phyloP scores from a whole-genome alignment of 2,113 vertebrate species.

The Epinephelus lanceolatus region DNA sequence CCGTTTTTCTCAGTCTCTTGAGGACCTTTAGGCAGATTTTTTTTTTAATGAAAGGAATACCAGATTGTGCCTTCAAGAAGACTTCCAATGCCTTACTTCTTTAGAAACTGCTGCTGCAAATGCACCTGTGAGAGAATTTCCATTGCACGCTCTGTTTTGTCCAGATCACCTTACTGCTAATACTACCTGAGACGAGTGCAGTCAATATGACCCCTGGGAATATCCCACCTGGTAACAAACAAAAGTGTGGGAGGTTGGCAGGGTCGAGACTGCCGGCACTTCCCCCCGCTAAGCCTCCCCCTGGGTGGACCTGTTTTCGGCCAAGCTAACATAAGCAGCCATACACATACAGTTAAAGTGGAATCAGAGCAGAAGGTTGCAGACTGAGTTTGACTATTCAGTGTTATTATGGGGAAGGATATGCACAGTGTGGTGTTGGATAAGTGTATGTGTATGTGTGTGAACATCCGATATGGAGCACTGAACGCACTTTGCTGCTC shows the following conservation, averaged over 20 bases:
- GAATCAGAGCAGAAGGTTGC: slow-evolving; percentile 12
- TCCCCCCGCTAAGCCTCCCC: neutral
- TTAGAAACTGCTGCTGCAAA: neutral
- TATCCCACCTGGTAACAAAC: slow-evolving; percentile 59
- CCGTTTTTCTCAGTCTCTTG: neutral
- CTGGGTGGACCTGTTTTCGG: slow-evolving; percentile 6
- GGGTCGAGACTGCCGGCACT: neutral
- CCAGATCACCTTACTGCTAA: slow-evolving; percentile 42
- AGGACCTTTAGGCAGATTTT: neutral
- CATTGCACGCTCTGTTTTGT: slow-evolving; percentile 10
- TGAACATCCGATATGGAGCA: slow-evolving; percentile 28
- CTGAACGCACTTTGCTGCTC: slow-evolving; percentile 48
- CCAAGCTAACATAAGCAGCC: slow-evolving; percentile 39
- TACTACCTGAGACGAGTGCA: slow-evolving; percentile 1
- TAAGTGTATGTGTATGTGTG: neutral
- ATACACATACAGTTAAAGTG: slow-evolving; percentile 4
- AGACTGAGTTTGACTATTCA: neutral
- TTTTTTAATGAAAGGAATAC: neutral
- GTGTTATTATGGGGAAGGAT: neutral
- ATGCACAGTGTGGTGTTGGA: neutral
- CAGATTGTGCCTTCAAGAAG: neutral
- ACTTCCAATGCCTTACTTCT: neutral
- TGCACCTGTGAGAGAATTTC: slow-evolving; percentile 26
- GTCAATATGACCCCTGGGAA: slow-evolving; percentile 57
- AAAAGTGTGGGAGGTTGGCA: slow-evolving; percentile 24